Conservation (phyloP, 2,888 invertebrate genomes). For the Agelastica alni region DNA sequence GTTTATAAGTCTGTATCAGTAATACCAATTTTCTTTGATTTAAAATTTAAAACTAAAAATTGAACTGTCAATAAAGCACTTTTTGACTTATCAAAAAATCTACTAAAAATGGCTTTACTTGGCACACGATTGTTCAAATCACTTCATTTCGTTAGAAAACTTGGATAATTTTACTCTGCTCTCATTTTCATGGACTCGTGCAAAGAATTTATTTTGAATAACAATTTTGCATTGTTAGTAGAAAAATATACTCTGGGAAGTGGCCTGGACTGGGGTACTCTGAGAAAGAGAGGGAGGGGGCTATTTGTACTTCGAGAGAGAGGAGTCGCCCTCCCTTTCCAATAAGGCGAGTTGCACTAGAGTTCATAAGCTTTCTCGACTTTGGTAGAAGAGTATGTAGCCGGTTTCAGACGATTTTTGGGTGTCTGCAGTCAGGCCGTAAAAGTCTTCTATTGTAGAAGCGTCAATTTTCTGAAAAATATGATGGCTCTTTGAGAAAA, state of each 20-base stretch:
- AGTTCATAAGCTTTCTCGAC: conserved; percentile 60
- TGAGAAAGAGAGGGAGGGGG: conserved; percentile 24
- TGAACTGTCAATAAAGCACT: too few relatives aligned
- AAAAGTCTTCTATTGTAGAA: conserved; percentile 99
- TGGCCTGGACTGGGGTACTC: conserved; percentile 4
- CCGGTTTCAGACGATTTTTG: conserved; percentile 99
- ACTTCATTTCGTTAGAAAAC: too few relatives aligned
- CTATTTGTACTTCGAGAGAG: conserved; percentile 31
- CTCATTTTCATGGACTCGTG: too few relatives aligned
- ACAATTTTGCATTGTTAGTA: background rate
- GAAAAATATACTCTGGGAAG: conserved; percentile 6
- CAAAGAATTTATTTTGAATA: too few relatives aligned
- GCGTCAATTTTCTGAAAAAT: conserved; percentile 94
- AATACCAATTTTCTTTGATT: too few relatives aligned
- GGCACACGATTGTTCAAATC: too few relatives aligned
- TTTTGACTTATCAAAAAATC: too few relatives aligned
- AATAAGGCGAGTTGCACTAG: conserved; percentile 25
- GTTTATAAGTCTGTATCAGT: too few relatives aligned
- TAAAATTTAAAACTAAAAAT: too few relatives aligned
- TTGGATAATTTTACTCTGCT: too few relatives aligned
- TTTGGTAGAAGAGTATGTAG: conserved; percentile 99
- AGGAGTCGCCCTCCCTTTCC: conserved; percentile 13
- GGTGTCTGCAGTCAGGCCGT: conserved; percentile 96
- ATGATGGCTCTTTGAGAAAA: too few relatives aligned
- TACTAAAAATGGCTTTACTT: too few relatives aligned